phyloP scores from a whole-genome alignment of 2,888 invertebrate species.

The Philhelius pedissequus region DNA sequence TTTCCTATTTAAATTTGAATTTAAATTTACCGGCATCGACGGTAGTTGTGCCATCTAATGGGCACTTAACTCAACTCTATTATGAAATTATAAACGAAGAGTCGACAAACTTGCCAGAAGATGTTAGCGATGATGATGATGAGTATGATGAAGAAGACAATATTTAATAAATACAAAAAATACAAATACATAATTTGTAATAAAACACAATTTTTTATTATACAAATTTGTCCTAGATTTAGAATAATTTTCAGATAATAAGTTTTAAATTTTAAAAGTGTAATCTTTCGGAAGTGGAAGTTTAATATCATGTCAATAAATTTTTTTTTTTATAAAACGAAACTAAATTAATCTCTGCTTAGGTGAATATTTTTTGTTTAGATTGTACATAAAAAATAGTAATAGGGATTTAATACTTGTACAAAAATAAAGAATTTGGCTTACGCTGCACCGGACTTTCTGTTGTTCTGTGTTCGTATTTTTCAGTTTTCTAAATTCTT shows the following conservation, averaged over 20 bases:
- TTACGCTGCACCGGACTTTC: too few relatives aligned
- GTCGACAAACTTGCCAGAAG: slow-evolving; percentile 66
- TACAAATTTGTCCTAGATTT: neutral
- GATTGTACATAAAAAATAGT: too few relatives aligned
- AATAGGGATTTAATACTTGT: too few relatives aligned
- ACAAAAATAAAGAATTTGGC: too few relatives aligned
- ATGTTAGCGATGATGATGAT: slow-evolving; percentile 70
- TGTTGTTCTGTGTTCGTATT: too few relatives aligned
- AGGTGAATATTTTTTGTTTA: too few relatives aligned
- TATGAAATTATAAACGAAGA: slow-evolving; percentile 77
- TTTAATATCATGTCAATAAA: too few relatives aligned
- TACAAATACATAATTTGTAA: too few relatives aligned
- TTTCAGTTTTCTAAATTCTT: too few relatives aligned
- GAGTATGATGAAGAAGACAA: slow-evolving; percentile 67
- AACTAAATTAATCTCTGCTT: neutral
- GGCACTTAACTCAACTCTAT: slow-evolving; percentile 72
- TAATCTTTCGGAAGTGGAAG: neutral
- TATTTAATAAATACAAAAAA: neutral
- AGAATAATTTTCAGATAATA: neutral
- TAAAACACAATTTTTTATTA: neutral
- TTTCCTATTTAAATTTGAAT: slow-evolving; percentile 68
- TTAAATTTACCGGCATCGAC: slow-evolving; percentile 44
- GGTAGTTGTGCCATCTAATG: slow-evolving; percentile 35
- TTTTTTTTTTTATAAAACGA: neutral
- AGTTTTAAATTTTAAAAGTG: neutral